Base-by-base conservation (phyloP, 2,888 invertebrate species). In the Gymnoscelis rufifasciata region DNA sequence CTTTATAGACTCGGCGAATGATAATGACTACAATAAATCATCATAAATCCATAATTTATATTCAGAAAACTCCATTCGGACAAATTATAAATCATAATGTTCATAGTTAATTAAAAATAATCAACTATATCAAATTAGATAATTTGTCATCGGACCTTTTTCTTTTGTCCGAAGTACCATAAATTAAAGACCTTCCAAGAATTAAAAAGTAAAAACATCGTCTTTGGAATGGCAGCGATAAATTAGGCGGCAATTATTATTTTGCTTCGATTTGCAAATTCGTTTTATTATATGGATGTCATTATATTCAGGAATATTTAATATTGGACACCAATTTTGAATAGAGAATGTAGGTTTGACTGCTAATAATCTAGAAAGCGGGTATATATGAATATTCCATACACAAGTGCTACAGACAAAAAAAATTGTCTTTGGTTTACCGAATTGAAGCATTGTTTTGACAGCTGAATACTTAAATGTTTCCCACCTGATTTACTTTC, bases 161-260 rank as follows among this genome's bases (percentile, higher is more conserved):
- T 5, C 56, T 59, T 62, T 77, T 78, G 73, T 81, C 69, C 64
- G 54, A 53, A 56, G 47, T 38, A 38, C 54, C 70, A 74, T 82
- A 81, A 82, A 79, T 80, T 71, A 76, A 67, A 65, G 63, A 60
- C 75, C 81, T 84, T 84, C 83, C 76, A 83, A 83, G 84, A 56
- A 57, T 65, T 56, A 50, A 51, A 55, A 64, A 19, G 19, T 65
- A 64, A 40, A 41, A 63, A 43, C 61, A 53, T 58, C 62, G 52
- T 55, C 63, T 59, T 56, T 51, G 57, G 57, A 68, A 66, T 60
- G 57, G 59, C 51, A 53, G 56, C 63, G 52, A 72, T 75, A 48
- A 74, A 74, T 72, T 67, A 59, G 63, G 59, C 50, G 62, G 60
- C 57, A 49, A 56, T 67, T 65, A 64, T 64, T 62, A 60, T 49